Conservation (phyloP, 2,888 invertebrate genomes). For the Hyles lineata region DNA sequence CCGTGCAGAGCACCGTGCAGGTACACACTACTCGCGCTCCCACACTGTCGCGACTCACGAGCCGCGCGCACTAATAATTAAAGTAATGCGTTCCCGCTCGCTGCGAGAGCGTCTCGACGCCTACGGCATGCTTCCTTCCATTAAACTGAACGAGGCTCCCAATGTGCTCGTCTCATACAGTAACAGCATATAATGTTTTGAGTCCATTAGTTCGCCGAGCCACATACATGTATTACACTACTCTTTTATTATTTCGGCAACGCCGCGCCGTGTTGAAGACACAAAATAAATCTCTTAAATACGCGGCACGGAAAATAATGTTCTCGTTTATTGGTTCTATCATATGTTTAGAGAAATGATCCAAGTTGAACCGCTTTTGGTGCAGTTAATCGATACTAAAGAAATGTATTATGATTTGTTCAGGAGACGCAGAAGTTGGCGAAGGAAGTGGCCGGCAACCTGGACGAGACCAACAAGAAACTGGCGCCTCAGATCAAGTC, state of each 20-base stretch:
- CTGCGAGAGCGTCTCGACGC: background rate
- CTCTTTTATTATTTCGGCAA: background rate
- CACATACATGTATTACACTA: background rate
- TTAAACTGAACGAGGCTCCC: background rate
- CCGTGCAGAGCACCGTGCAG: conserved; percentile 64
- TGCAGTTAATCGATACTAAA: background rate
- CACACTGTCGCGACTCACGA: background rate
- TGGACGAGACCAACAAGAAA: conserved; percentile 70
- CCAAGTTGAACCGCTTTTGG: background rate
- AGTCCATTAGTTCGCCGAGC: background rate
- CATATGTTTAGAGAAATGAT: background rate
- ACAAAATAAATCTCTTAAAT: background rate
- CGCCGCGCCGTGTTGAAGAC: too few relatives aligned
- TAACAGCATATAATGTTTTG: background rate
- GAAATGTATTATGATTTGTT: background rate
- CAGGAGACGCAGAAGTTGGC: conserved; percentile 72
- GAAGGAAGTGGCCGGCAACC: conserved; percentile 64
- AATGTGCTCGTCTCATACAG: background rate
- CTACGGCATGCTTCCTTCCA: background rate
- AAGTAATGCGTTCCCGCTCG: background rate
- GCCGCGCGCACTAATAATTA: background rate
- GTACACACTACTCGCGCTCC: conserved; percentile 41
- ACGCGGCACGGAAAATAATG: background rate
- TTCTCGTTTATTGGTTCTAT: background rate
- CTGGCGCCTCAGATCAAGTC: conserved; percentile 71